These are phyloP conservation scores for Lasiommata megera DNA, from an alignment of 2,888 invertebrate species.

Conservation along the genomic window DNA sequence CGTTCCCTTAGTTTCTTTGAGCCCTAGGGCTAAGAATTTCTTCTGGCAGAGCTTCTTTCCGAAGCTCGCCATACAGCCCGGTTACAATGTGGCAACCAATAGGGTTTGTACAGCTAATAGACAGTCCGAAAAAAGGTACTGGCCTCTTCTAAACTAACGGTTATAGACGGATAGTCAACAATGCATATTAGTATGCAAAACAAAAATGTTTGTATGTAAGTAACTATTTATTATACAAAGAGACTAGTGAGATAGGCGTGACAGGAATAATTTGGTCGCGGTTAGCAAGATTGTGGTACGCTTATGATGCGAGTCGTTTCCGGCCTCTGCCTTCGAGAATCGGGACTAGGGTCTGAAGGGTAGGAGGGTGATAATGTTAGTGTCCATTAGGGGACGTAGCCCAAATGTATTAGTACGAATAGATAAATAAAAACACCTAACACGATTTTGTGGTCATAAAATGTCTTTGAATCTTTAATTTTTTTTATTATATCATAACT, in stretches of 20 bases:
- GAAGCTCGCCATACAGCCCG: too few species aligned
- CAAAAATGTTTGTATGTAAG: too few species aligned
- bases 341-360: constrained; percentile 17
- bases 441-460: background rate
- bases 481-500: background rate
- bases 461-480: background rate
- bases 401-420: constrained; percentile 17
- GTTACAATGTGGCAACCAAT: too few species aligned
- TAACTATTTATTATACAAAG: constrained; percentile 9
- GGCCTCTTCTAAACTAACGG: too few species aligned
- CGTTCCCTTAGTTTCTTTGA: too few species aligned
- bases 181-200: too few species aligned
- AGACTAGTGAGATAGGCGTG: constrained; percentile 11
- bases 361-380: constrained; percentile 27
- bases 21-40: too few species aligned
- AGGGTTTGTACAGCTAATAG: too few species aligned
- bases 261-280: constrained; percentile 23
- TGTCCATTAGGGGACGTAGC: constrained; percentile 25
- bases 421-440: constrained; percentile 16
- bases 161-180: too few species aligned
- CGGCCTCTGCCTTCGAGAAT: constrained; percentile 23
- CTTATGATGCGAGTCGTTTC: constrained; percentile 26
- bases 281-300: constrained; percentile 11
- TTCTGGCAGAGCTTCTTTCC: too few species aligned
- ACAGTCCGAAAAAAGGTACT: too few species aligned